Evolutionary conservation across 2,797 vertebrate genomes (phyloP), one percentile per base, ranked within the genome.

Genomic region (Silurus lanzhouensis): DNA sequence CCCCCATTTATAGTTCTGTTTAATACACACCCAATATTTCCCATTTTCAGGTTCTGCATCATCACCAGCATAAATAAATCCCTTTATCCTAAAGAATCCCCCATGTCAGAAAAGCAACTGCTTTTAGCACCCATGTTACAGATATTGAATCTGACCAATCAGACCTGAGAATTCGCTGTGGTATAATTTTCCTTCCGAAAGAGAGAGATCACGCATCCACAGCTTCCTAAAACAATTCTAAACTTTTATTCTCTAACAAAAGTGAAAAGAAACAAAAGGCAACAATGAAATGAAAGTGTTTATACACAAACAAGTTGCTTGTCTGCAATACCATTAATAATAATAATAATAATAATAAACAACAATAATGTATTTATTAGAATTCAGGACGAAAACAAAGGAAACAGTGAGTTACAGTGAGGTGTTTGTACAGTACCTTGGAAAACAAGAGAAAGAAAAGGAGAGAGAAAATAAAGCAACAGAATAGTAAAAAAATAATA

Each of bases 241-340:
- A 95, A 95, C 93, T 91, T 96, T 96, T 95, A 95, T 95, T 96
- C 94, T 94, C 95, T 95, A 95, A 95, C 95, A 95, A 95, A 93
- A 94, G 94, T 95, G 94, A 94, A 95, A 95, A 95, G 94, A 95
- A 95, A 95, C 91, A 95, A 92, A 92, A 95, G 94, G 94, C 94
- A 95, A 95, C 95, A 95, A 92, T 94, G 91, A 95, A 95, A 95
- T 94, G 92, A 95, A 95, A 95, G 93, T 87, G 92, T 95, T 95
- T 95, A 92, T 95, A 95, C 94, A 96, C 92, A 95, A 94, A 95
- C 88, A 87, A 95, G 90, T 92, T 92, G 92, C 89, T 94, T 94
- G 94, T 93, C 94, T 91, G 92, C 90, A 94, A 94, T 94, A 95
- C 92, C 94, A 95, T 89, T 91, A 89, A 90, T 91, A 94, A 93